phyloP scores from a whole-genome alignment of 2,113 vertebrate species.

The Nothocercus nigrocapillus region DNA sequence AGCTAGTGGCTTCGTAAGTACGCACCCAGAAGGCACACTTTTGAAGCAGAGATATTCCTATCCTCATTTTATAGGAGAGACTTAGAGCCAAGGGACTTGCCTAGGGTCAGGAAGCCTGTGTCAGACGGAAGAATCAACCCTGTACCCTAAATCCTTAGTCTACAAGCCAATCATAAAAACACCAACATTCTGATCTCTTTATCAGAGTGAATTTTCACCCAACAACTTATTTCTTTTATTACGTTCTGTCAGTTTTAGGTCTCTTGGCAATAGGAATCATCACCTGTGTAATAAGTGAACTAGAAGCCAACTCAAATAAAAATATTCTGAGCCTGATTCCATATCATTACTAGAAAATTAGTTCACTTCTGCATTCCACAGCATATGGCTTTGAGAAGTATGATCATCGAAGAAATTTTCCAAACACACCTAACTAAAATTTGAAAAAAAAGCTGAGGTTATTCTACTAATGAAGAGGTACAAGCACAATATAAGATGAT shows the following conservation, averaged over 20 bases:
- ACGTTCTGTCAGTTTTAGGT: neutral
- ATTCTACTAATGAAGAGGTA: neutral
- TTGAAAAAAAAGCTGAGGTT: neutral
- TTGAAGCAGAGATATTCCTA: neutral
- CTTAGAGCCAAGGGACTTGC: neutral
- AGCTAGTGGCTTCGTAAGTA: neutral
- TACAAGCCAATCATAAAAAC: neutral
- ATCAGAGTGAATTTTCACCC: neutral
- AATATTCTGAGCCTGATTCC: neutral
- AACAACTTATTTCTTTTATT: neutral
- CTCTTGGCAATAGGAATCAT: neutral
- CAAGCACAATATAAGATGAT: neutral
- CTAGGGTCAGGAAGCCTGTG: neutral
- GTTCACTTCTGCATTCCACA: neutral
- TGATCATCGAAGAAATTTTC: neutral
- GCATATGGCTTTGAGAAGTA: constrained; percentile 2
- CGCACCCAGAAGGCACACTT: neutral
- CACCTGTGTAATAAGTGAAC: neutral
- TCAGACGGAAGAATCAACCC: neutral
- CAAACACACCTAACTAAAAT: neutral
- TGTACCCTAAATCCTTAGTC: neutral
- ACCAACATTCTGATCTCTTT: neutral
- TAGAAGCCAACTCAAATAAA: neutral
- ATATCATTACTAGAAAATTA: constrained; percentile 16
- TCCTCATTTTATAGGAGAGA: neutral